Percentiles rank a stretch among this genome's conserved stretches.
Conservation (phyloP, 2,888 invertebrate species). For the Panopea generosa region DNA sequence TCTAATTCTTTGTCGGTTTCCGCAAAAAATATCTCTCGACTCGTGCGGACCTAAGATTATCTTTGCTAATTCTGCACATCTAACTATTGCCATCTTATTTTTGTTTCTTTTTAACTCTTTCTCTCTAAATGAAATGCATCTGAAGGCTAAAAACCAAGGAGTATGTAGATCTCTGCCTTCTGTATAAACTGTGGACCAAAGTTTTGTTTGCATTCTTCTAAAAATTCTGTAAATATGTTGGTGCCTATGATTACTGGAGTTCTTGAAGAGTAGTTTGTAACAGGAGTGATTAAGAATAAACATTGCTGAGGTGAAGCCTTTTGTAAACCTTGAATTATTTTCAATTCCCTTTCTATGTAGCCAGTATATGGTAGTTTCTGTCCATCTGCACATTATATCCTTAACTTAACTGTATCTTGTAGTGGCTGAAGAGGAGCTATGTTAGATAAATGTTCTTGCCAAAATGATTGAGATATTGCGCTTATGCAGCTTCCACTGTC, state of each 20-base stretch:
- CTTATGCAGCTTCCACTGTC: slow-evolving; percentile 27
- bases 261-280: no score
- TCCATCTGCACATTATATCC: slow-evolving; percentile 6
- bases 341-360: neutral
- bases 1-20: neutral
- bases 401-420: neutral
- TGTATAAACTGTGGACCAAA: neutral
- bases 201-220: neutral
- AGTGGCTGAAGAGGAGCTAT: neutral
- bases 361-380: neutral
- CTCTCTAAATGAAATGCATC: no score
- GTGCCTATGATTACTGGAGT: slow-evolving; percentile 23
- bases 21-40: neutral
- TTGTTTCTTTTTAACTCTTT: no score
- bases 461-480: neutral
- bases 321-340: neutral
- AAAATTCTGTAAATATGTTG: slow-evolving; percentile 9
- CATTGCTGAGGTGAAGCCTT: neutral
- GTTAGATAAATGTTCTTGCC: neutral
- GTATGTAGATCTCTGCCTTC: neutral
- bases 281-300: slow-evolving; percentile 2
- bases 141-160: neutral
- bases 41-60: slow-evolving; percentile 5
- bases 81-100: neutral
- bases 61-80: neutral